Percentiles rank a stretch among this genome's conserved stretches.
phyloP scores from a whole-genome alignment of 1,140 invertebrate genomes.

The Eumeta japonica region DNA sequence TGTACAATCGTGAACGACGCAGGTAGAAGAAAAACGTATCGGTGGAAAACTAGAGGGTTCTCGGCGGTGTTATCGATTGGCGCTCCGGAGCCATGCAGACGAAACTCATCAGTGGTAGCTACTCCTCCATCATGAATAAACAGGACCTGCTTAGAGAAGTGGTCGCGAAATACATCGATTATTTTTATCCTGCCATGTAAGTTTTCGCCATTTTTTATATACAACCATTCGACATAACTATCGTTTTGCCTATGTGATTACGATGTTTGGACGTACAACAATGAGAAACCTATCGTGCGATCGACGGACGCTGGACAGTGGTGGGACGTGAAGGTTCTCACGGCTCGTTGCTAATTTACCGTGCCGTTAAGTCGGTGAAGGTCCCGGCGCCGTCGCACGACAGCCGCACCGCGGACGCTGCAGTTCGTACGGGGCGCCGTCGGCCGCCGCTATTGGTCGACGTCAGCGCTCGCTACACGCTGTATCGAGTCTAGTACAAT shows the following conservation, averaged over 20 bases:
- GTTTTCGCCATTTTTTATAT: conserved; percentile 31
- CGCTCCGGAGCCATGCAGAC: conserved; percentile 51
- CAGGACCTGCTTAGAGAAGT: conserved; percentile 65
- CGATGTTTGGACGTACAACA: too few relatives aligned
- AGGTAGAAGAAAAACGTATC: neutral
- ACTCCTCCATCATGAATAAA: conserved; percentile 64
- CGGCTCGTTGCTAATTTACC: conserved; percentile 29
- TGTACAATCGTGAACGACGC: neutral
- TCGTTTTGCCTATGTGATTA: too few relatives aligned
- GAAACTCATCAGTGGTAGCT: conserved; percentile 59
- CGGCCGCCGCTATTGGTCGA: conserved; percentile 25
- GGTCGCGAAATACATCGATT: conserved; percentile 66
- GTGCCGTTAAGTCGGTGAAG: conserved; percentile 51
- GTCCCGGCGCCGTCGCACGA: too few relatives aligned
- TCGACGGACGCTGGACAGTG: too few relatives aligned
- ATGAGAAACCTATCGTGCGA: too few relatives aligned
- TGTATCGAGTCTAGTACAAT: too few relatives aligned
- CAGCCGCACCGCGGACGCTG: neutral
- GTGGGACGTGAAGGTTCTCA: conserved; percentile 23
- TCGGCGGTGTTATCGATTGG: conserved; percentile 25
- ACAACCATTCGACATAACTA: too few relatives aligned
- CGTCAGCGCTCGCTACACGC: conserved; percentile 47
- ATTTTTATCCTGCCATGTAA: conserved; percentile 66
- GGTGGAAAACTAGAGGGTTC: conserved; percentile 31
- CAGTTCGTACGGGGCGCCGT: neutral